A percentile compares a stretch with the other conserved stretches of the same genome.
These are phyloP conservation scores for Neoseiulus cucumeris DNA, from an alignment of 1,140 invertebrate species.

Conservation along the genomic window DNA sequence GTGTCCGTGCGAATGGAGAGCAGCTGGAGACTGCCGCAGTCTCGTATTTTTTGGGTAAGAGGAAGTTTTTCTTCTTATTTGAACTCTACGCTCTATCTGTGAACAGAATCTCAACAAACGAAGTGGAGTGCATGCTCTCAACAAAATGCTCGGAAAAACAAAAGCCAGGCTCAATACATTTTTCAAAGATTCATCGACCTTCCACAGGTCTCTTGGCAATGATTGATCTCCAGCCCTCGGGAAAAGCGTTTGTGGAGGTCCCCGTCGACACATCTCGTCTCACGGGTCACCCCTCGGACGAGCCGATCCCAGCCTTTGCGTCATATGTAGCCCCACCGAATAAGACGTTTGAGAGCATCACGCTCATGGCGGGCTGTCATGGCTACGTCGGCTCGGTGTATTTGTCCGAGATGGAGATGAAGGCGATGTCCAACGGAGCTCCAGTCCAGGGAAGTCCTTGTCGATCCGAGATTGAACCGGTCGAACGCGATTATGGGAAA, in stretches of 20 bases:
- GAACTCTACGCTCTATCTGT: no score
- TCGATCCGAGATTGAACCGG: no score
- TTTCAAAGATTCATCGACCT: no score
- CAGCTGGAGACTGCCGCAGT: background rate
- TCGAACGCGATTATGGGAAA: no score
- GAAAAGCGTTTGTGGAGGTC: background rate
- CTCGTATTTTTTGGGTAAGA: background rate
- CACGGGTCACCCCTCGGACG: background rate
- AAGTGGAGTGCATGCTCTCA: no score
- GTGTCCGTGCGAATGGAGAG: background rate
- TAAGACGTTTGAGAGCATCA: background rate
- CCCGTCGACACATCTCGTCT: background rate
- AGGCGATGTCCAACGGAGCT: background rate
- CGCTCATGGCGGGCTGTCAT: conserved; percentile 2
- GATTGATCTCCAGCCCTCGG: background rate
- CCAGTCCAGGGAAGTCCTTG: background rate
- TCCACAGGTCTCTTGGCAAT: background rate
- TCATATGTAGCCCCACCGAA: background rate
- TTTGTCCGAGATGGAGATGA: background rate
- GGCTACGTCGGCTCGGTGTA: background rate
- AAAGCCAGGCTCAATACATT: no score
- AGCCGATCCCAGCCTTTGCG: background rate
- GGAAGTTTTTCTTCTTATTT: no score
- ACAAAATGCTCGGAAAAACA: no score
- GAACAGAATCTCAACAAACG: no score